Conservation (phyloP, 2,888 invertebrate genomes). For the Xylota segnis region DNA sequence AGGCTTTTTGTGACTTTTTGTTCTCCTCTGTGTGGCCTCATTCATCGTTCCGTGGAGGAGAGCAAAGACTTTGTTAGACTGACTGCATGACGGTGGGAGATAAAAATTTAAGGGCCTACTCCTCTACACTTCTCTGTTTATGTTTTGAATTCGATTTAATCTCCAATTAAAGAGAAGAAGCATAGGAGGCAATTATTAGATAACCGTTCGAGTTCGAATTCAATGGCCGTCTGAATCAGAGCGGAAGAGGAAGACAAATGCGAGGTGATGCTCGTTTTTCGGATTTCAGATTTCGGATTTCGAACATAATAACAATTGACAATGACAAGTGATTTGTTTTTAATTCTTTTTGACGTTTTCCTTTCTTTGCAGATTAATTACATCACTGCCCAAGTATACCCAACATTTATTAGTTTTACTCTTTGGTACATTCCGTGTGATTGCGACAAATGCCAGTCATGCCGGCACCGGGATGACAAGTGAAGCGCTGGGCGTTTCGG, state of each 20-base stretch:
- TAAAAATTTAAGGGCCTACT: constrained; percentile 22
- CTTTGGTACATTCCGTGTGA: constrained; percentile 98
- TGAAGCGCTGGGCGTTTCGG: constrained; percentile 97
- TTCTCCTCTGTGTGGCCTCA: constrained; percentile 30
- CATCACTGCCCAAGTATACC: constrained; percentile 94
- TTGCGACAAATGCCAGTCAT: constrained; percentile 95
- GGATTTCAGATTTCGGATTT: constrained; percentile 26
- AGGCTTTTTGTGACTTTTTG: constrained; percentile 8
- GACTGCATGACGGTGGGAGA: constrained; percentile 32
- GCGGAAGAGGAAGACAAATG: constrained; percentile 43
- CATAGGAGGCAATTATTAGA: too few relatives aligned
- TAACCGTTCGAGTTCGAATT: constrained; percentile 31
- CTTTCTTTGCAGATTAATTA: constrained; percentile 89
- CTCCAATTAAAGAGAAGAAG: constrained; percentile 60
- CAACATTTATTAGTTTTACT: constrained; percentile 97
- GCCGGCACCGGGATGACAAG: constrained; percentile 97
- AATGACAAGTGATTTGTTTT: constrained; percentile 41
- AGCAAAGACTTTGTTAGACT: constrained; percentile 46
- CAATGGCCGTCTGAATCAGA: constrained; percentile 10
- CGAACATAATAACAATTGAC: constrained; percentile 36
- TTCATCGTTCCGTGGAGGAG: constrained; percentile 38
- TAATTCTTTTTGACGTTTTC: constrained; percentile 9
- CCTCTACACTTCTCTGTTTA: background rate
- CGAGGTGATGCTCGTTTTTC: constrained; percentile 19
- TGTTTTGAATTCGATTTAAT: constrained; percentile 28